A percentile compares a stretch with the other conserved stretches of the same genome.
These are phyloP conservation scores for Trachelus troglodyta DNA, from an alignment of 2,888 invertebrate genomes.

Conservation along the genomic window DNA sequence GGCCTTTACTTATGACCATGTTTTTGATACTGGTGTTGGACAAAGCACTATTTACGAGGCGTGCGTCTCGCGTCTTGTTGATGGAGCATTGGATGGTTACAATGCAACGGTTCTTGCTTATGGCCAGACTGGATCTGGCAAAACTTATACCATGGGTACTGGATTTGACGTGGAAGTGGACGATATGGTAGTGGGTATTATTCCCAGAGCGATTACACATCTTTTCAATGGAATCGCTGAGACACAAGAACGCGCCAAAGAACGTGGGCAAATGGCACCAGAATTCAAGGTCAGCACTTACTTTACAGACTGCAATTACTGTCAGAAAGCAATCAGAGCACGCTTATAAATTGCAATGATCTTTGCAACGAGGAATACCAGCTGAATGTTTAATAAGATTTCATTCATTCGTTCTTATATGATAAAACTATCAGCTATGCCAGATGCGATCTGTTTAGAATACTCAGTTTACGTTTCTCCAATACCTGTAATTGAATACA, in stretches of 20 bases:
- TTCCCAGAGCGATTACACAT: conserved; percentile 94
- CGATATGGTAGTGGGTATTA: conserved; percentile 77
- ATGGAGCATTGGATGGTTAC: conserved; percentile 94
- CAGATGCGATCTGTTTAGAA: background rate
- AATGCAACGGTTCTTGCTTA: conserved; percentile 96
- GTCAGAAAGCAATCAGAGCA: background rate
- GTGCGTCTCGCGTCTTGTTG: conserved; percentile 87
- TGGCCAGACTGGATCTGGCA: conserved; percentile 93
- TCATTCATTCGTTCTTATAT: background rate
- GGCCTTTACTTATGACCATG: conserved; percentile 96
- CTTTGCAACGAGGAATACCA: background rate
- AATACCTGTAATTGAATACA: background rate
- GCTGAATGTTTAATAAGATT: background rate
- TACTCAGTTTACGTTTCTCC: background rate
- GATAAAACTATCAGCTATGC: background rate
- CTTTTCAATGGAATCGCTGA: conserved; percentile 86
- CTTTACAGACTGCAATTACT: background rate
- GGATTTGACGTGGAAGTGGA: conserved; percentile 83
- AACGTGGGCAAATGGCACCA: conserved; percentile 78
- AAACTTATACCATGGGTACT: conserved; percentile 99
- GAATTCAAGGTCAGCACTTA: conserved; percentile 72
- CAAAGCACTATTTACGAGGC: conserved; percentile 85
- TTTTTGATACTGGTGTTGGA: conserved; percentile 83
- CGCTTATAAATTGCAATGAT: conserved; percentile 3
- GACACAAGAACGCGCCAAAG: conserved; percentile 68